Conservation (phyloP, 2,888 invertebrate genomes). For the Periphyllus acericola region DNA sequence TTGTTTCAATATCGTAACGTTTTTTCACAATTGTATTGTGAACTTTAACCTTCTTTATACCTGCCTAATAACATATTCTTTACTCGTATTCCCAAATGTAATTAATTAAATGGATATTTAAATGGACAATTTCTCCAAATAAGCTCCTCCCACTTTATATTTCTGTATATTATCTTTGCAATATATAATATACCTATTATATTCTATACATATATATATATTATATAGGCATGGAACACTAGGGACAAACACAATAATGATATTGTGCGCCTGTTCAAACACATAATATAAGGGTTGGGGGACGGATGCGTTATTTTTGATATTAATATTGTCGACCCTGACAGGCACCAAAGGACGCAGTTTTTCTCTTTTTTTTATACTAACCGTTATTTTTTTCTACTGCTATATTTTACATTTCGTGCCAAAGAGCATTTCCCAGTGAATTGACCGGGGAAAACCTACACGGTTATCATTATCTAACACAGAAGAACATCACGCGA, state of each 20-base stretch:
- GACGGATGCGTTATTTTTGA: slow-evolving; percentile 42
- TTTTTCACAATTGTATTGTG: no score
- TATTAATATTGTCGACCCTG: slow-evolving; percentile 47
- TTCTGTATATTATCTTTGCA: slow-evolving; percentile 16
- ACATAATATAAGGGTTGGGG: slow-evolving; percentile 23
- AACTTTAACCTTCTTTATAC: background rate
- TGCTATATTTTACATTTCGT: slow-evolving; percentile 27
- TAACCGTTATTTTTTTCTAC: background rate
- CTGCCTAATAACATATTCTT: no score
- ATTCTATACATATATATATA: slow-evolving; percentile 1
- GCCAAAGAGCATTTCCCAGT: slow-evolving; percentile 14
- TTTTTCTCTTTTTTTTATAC: background rate
- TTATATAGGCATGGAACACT: slow-evolving; percentile 37
- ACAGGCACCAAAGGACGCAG: background rate
- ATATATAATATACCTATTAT: slow-evolving; percentile 40
- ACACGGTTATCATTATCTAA: slow-evolving; percentile 40
- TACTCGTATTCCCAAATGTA: slow-evolving; percentile 8
- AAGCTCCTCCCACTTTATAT: slow-evolving; percentile 31
- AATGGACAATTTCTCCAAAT: slow-evolving; percentile 32
- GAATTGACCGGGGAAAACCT: slow-evolving; percentile 27
- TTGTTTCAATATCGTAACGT: no score
- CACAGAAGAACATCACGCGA: slow-evolving; percentile 50
- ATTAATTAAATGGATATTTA: slow-evolving; percentile 53
- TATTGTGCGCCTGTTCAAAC: slow-evolving; percentile 53
- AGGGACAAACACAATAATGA: slow-evolving; percentile 47